phyloP scores from a whole-genome alignment of 23 tunicate genomes.

The Aplidium turbinatum region DNA sequence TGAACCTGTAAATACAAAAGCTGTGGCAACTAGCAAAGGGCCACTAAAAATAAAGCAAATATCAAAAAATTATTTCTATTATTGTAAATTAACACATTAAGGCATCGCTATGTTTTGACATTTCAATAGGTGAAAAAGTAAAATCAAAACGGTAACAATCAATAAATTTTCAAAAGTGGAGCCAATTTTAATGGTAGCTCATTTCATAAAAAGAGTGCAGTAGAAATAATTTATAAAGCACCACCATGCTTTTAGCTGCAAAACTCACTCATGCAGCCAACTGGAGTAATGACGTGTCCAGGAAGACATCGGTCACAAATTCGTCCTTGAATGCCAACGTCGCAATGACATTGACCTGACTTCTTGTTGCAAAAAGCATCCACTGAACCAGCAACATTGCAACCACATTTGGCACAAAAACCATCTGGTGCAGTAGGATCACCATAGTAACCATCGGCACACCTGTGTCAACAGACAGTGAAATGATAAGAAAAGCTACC shows the following conservation, averaged over 20 bases:
- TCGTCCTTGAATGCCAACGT: slow-evolving; percentile 68
- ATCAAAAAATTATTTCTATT: too few species aligned
- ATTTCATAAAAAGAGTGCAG: too few species aligned
- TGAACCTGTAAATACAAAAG: too few species aligned
- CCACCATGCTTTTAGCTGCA: neutral
- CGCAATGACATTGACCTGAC: slow-evolving; percentile 89
- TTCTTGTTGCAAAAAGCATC: slow-evolving; percentile 59
- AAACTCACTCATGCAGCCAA: slow-evolving; percentile 72
- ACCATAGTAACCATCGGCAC: slow-evolving; percentile 84
- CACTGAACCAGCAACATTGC: slow-evolving; percentile 78
- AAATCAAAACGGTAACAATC: neutral
- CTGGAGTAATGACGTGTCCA: slow-evolving; percentile 64
- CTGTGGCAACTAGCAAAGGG: too few species aligned
- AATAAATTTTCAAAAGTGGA: neutral
- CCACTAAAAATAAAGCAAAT: too few species aligned
- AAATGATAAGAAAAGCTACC: too few species aligned
- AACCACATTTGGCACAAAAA: slow-evolving; percentile 83
- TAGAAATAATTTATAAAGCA: too few species aligned
- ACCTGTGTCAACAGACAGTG: slow-evolving; percentile 32
- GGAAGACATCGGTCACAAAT: slow-evolving; percentile 83
- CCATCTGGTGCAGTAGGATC: slow-evolving; percentile 61
- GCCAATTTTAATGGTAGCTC: too few species aligned
- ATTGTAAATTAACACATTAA: too few species aligned
- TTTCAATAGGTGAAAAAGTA: too few species aligned
- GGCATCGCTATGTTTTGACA: too few species aligned